Evolutionary conservation across 2,113 vertebrate species (phyloP).

Genomic region (Lanius collurio): DNA sequence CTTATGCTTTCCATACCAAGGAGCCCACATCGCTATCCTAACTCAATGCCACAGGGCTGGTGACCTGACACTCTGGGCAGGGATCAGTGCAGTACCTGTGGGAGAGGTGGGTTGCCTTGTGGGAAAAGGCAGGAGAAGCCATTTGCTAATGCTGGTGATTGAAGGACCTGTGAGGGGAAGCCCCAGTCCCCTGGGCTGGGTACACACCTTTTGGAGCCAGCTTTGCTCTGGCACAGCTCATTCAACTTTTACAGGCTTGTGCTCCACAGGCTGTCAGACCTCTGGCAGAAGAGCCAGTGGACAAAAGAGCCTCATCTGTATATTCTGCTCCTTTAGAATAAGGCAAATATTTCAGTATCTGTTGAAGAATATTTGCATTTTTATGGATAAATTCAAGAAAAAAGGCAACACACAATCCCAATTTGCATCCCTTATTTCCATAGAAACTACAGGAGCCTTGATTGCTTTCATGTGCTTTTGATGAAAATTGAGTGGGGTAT

Average conservation of each 20-base stretch:
- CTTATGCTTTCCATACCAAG: background rate
- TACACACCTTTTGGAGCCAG: background rate
- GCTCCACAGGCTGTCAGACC: background rate
- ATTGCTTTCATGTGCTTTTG: conserved; percentile 68
- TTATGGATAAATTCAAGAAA: conserved; percentile 70
- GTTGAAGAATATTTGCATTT: conserved; percentile 61
- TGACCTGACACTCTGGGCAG: accelerated
- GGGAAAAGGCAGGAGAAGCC: background rate
- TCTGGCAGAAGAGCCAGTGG: conserved; percentile 4
- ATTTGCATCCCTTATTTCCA: conserved; percentile 70
- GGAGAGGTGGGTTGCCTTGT: accelerated
- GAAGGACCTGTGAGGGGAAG: background rate
- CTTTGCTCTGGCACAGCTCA: background rate
- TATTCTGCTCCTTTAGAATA: conserved; percentile 34
- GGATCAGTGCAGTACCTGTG: accelerated
- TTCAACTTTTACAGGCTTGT: background rate
- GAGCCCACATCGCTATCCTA: background rate
- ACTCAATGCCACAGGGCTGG: background rate
- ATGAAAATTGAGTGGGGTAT: conserved; percentile 47
- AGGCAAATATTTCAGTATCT: conserved; percentile 51
- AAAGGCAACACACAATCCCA: conserved; percentile 58
- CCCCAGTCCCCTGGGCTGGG: background rate
- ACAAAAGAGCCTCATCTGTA: background rate
- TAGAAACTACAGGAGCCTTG: conserved; percentile 58
- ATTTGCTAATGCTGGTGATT: background rate